Evolutionary conservation across 2,797 vertebrate genomes (phyloP).

Genomic region (Toxotes lorentzi): DNA sequence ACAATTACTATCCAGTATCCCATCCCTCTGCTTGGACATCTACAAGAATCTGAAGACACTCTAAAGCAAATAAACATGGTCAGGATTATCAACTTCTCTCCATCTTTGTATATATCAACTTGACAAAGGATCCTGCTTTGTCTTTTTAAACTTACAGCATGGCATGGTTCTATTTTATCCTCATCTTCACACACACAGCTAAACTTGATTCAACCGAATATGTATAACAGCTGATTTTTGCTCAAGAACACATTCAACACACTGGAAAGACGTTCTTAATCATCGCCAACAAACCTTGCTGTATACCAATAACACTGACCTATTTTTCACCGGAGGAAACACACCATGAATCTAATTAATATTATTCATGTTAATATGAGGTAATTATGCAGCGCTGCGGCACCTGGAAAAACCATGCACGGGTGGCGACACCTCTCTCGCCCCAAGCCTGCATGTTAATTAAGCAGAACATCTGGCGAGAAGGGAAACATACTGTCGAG

Average conservation of each 20-base stretch:
- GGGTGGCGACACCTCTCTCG: slow-evolving; percentile 50
- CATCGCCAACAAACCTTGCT: background rate
- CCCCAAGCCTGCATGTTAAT: slow-evolving; percentile 66
- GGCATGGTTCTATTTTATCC: too few relatives aligned
- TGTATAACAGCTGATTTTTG: background rate
- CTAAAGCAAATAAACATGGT: slow-evolving; percentile 6
- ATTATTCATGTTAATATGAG: slow-evolving; percentile 55
- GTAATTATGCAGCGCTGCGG: slow-evolving; percentile 62
- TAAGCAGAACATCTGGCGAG: slow-evolving; percentile 73
- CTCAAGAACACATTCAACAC: background rate
- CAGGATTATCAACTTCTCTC: background rate
- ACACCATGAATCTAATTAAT: slow-evolving; percentile 53
- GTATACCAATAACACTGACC: slow-evolving; percentile 8
- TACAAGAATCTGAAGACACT: slow-evolving; percentile 18
- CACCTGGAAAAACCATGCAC: slow-evolving; percentile 67
- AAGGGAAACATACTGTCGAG: slow-evolving; percentile 44
- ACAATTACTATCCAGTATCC: slow-evolving; percentile 13
- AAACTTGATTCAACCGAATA: background rate
- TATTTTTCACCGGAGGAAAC: slow-evolving; percentile 30
- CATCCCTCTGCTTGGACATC: slow-evolving; percentile 16
- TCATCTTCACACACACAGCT: background rate
- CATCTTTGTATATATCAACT: slow-evolving; percentile 2
- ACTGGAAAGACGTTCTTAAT: background rate
- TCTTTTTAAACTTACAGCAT: too few relatives aligned
- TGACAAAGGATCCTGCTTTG: background rate